Evolutionary conservation across 1,140 invertebrate species (phyloP).

Genomic region (Papilio polytes): DNA sequence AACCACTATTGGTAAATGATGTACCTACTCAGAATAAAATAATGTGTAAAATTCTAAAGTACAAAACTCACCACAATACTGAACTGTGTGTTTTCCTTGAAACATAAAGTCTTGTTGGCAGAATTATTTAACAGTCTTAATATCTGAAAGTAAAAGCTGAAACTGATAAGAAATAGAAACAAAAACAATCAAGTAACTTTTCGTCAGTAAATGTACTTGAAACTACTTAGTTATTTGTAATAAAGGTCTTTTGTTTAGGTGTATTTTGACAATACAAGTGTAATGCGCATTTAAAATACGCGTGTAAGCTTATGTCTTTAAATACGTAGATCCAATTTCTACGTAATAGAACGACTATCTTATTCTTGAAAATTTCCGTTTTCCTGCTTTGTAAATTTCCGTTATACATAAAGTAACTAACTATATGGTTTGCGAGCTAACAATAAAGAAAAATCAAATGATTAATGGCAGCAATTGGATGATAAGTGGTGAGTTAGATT

Average conservation of each 20-base stretch:
- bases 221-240: no score
- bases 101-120: not conserved
- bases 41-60: not conserved
- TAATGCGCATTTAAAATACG: conserved; percentile 9
- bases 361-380: conserved; percentile 36
- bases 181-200: no score
- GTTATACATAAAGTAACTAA: not conserved
- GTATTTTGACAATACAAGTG: no score
- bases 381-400: conserved; percentile 38
- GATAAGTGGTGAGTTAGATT: not conserved
- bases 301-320: not conserved
- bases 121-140: not conserved
- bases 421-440: conserved; percentile 3
- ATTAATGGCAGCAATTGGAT: conserved; percentile 7
- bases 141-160: not conserved
- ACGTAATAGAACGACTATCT: conserved; percentile 29
- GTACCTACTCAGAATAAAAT: not conserved
- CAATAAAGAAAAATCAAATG: conserved; percentile 20
- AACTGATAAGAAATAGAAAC: no score
- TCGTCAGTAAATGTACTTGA: no score
- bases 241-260: no score
- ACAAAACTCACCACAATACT: not conserved
- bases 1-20: not conserved
- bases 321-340: not conserved
- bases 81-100: not conserved